A percentile compares a stretch with the other conserved stretches of the same genome.
These are phyloP conservation scores for Conchocele bisecta DNA, from an alignment of 2,888 invertebrate species.

Conservation along the genomic window DNA sequence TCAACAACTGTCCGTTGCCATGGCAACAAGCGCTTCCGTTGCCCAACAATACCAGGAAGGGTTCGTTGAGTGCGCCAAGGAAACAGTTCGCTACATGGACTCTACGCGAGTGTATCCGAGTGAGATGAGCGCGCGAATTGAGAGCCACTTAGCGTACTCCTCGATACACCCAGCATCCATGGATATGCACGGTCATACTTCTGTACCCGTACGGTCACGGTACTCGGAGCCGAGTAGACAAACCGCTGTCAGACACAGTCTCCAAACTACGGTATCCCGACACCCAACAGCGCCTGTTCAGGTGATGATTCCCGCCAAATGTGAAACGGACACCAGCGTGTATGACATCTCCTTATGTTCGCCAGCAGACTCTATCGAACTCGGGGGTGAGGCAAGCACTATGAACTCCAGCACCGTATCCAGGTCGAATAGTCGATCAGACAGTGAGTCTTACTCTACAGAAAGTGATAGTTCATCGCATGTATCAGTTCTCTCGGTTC, in stretches of 20 bases:
- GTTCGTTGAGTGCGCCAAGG: slow-evolving; percentile 46
- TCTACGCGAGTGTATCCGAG: slow-evolving; percentile 39
- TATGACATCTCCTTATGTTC: slow-evolving; percentile 11
- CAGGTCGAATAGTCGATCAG: not conserved
- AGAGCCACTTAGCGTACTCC: not conserved
- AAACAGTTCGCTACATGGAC: slow-evolving; percentile 52
- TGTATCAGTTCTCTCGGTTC: slow-evolving; percentile 1
- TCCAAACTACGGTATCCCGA: too few relatives aligned
- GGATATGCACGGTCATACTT: too few relatives aligned
- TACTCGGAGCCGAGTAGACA: too few relatives aligned
- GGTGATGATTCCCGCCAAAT: too few relatives aligned
- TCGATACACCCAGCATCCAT: too few relatives aligned
- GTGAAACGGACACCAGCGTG: too few relatives aligned
- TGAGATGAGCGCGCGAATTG: slow-evolving; percentile 46
- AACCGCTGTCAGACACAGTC: too few relatives aligned
- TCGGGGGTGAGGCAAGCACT: slow-evolving; percentile 21
- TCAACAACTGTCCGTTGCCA: slow-evolving; percentile 54
- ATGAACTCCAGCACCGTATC: slow-evolving; percentile 44
- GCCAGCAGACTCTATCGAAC: slow-evolving; percentile 3
- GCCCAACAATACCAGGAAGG: slow-evolving; percentile 52
- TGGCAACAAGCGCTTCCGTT: slow-evolving; percentile 49
- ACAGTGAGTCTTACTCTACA: not conserved
- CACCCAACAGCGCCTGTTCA: too few relatives aligned
- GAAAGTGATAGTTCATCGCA: slow-evolving; percentile 13
- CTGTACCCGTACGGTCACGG: too few relatives aligned